phyloP scores from a whole-genome alignment of 2,113 vertebrate species.

The Polyodon spathula region DNA sequence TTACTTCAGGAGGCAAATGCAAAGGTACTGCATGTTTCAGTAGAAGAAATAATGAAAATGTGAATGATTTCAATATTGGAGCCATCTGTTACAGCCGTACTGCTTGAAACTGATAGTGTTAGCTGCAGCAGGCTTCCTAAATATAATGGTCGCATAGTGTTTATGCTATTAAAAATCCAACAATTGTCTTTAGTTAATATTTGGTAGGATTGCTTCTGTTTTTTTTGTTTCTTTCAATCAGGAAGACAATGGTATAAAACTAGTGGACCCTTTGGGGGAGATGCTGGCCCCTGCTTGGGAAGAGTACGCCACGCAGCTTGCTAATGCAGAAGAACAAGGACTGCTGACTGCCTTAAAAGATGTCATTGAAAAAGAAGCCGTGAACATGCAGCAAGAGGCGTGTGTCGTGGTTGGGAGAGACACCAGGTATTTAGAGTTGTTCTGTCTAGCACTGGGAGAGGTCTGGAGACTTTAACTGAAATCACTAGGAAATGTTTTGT shows the following conservation, averaged over 20 bases:
- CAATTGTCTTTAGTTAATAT: background rate
- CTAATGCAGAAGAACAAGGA: conserved; percentile 74
- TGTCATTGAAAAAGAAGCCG: conserved; percentile 63
- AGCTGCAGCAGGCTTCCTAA: too few relatives aligned
- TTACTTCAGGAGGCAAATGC: too few relatives aligned
- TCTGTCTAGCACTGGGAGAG: background rate
- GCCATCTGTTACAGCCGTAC: too few relatives aligned
- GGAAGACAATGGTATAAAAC: conserved; percentile 93
- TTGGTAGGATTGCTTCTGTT: background rate
- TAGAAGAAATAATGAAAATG: too few relatives aligned
- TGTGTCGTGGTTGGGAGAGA: conserved; percentile 77
- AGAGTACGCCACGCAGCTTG: conserved; percentile 72
- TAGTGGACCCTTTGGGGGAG: conserved; percentile 88
- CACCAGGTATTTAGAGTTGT: conserved; percentile 63
- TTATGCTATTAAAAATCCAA: too few relatives aligned
- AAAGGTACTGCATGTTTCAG: too few relatives aligned
- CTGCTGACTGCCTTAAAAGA: conserved; percentile 52
- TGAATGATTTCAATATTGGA: too few relatives aligned
- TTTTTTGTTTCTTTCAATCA: conserved; percentile 25
- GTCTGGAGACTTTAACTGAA: too few relatives aligned
- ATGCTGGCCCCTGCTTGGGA: conserved; percentile 86
- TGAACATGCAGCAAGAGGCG: conserved; percentile 61
- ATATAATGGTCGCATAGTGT: too few relatives aligned
- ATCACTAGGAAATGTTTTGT: too few relatives aligned
- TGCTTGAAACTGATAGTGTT: too few relatives aligned